Percentiles rank a stretch among this genome's conserved stretches.
phyloP scores from a whole-genome alignment of 2,888 invertebrate species.

The Teleogryllus oceanicus region DNA sequence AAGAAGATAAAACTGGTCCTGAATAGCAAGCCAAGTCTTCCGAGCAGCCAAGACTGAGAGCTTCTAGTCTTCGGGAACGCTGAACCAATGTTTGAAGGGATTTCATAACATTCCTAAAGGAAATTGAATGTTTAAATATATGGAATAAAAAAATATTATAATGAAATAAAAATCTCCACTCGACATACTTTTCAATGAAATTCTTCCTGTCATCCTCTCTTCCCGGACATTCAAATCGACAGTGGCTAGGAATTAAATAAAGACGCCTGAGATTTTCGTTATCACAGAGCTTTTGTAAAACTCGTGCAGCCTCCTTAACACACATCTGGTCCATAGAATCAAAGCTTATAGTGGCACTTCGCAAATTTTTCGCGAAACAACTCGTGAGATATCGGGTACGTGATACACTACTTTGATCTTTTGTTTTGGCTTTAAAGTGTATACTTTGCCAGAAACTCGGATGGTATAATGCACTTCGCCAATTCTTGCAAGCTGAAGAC shows the following conservation, averaged over 20 bases:
- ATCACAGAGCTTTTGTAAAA: constrained; percentile 45
- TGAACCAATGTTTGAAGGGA: constrained; percentile 49
- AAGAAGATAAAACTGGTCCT: constrained; percentile 47
- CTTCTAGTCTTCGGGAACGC: constrained; percentile 50
- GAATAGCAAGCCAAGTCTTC: constrained; percentile 53
- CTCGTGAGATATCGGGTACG: constrained; percentile 46
- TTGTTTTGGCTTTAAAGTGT: constrained; percentile 44
- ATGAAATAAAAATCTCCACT: background rate
- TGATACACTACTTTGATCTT: constrained; percentile 45
- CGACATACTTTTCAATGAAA: constrained; percentile 36
- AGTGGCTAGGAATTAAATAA: constrained; percentile 46
- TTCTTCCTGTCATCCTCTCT: constrained; percentile 36
- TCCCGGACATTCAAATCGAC: constrained; percentile 43
- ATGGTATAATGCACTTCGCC: constrained; percentile 53
- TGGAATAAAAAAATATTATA: background rate
- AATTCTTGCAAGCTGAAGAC: constrained; percentile 55
- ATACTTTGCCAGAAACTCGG: constrained; percentile 51
- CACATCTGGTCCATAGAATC: constrained; percentile 44
- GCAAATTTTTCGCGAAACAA: constrained; percentile 48
- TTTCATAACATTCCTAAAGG: constrained; percentile 42
- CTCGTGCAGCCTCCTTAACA: constrained; percentile 43
- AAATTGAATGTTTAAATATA: background rate
- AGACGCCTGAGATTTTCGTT: constrained; percentile 47
- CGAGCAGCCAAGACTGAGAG: constrained; percentile 54
- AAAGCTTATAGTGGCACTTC: constrained; percentile 48